phyloP scores from a whole-genome alignment of 2,113 vertebrate genomes.

The Platysternon megacephalum region DNA sequence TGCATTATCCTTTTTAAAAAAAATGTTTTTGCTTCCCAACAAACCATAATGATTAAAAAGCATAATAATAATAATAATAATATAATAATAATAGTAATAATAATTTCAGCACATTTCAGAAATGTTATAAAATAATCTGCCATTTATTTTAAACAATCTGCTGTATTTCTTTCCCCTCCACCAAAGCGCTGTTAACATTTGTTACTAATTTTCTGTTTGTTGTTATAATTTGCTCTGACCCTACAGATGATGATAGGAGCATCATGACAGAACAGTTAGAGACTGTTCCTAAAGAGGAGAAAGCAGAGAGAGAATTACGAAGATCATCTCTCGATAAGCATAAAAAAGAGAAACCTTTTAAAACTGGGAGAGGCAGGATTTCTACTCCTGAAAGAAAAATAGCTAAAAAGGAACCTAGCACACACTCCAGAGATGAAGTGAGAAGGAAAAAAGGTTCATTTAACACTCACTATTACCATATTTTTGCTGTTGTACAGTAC shows the following conservation, averaged over 20 bases:
- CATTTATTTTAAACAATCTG: constrained; percentile 18
- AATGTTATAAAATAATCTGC: constrained; percentile 44
- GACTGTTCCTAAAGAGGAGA: constrained; percentile 88
- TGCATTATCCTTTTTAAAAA: constrained; percentile 76
- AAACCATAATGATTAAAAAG: constrained; percentile 54
- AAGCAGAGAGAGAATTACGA: constrained; percentile 84
- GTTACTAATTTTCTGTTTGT: constrained; percentile 80
- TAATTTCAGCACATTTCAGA: constrained; percentile 54
- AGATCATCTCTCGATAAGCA: constrained; percentile 88
- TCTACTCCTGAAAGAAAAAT: constrained; percentile 97
- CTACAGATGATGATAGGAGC: constrained; percentile 96
- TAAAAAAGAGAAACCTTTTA: constrained; percentile 89
- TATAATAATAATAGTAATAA: neutral
- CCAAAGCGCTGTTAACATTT: constrained; percentile 46
- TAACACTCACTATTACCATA: constrained; percentile 78
- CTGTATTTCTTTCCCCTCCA: constrained; percentile 50
- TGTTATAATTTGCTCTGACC: constrained; percentile 82
- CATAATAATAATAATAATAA: constrained; percentile 16
- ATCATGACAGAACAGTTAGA: constrained; percentile 94
- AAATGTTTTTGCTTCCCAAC: constrained; percentile 63
- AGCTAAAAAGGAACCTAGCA: constrained; percentile 91
- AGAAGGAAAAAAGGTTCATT: constrained; percentile 99
- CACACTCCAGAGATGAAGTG: constrained; percentile 93
- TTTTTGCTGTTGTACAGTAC: constrained; percentile 61
- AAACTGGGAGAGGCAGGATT: constrained; percentile 89